phyloP scores from a whole-genome alignment of 2,113 vertebrate species.

The Perca fluviatilis region DNA sequence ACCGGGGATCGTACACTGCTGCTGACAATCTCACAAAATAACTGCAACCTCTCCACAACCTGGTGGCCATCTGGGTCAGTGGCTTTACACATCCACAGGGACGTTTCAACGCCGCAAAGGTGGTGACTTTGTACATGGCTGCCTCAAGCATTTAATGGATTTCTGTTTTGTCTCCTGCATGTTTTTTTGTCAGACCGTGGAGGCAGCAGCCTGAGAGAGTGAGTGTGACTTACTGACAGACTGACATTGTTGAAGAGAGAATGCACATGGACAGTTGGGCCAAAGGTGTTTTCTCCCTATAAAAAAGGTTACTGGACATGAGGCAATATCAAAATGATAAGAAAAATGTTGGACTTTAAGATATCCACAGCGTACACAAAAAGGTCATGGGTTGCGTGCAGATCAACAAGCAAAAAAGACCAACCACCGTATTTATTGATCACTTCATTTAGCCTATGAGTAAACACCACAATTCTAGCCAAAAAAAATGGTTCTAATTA shows the following conservation, averaged over 20 bases:
- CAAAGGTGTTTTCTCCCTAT: slow-evolving; percentile 1
- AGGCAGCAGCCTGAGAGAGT: background rate
- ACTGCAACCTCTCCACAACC: slow-evolving; percentile 28
- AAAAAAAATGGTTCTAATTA: background rate
- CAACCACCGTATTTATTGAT: background rate
- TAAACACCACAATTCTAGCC: background rate
- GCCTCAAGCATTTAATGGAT: slow-evolving; percentile 60
- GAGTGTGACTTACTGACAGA: slow-evolving; percentile 23
- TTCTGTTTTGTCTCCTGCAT: slow-evolving; percentile 47
- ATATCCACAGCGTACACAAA: background rate
- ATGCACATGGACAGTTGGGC: background rate
- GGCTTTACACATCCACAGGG: slow-evolving; percentile 45
- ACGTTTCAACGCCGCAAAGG: slow-evolving; percentile 38
- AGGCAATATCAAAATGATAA: background rate
- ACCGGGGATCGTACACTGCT: background rate
- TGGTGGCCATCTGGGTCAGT: slow-evolving; percentile 56
- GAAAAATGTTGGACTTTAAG: background rate
- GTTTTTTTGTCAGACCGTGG: slow-evolving; percentile 20
- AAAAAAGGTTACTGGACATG: background rate
- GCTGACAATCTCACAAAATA: slow-evolving; percentile 44
- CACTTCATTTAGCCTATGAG: background rate
- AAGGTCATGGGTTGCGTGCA: background rate
- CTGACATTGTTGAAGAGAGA: slow-evolving; percentile 2
- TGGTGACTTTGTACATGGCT: slow-evolving; percentile 41
- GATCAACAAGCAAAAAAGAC: background rate